These are phyloP conservation scores for Cantharis nigra DNA, from an alignment of 2,888 invertebrate species.

Conservation along the genomic window DNA sequence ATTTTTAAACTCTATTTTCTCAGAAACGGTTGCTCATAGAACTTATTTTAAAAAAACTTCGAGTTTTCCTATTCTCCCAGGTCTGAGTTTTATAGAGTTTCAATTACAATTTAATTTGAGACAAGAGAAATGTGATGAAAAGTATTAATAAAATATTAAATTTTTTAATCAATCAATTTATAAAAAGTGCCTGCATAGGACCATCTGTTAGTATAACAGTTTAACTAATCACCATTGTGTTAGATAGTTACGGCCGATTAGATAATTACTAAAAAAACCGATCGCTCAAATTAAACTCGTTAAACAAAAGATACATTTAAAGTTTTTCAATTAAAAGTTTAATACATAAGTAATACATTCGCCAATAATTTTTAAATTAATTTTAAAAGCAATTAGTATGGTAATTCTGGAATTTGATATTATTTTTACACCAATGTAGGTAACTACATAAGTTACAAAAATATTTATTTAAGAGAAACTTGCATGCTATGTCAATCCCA, in stretches of 20 bases:
- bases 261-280: conserved; percentile 10
- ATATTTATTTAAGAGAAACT: too few species aligned
- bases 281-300: background rate
- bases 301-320: background rate
- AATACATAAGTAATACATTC: background rate
- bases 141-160: background rate
- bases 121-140: background rate
- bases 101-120: background rate
- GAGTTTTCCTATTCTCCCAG: too few species aligned
- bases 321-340: background rate
- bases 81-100: too few species aligned
- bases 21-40: too few species aligned
- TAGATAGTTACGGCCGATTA: conserved; percentile 3
- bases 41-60: too few species aligned
- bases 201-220: conserved; percentile 5
- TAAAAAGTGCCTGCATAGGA: conserved; percentile 1
- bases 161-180: conserved; percentile 8
- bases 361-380: background rate
- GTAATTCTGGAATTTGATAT: background rate
- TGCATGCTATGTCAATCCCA: too few species aligned
- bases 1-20: too few species aligned
- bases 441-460: too few species aligned
- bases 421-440: background rate
- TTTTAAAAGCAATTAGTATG: background rate
- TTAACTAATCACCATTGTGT: conserved; percentile 3